phyloP scores from a whole-genome alignment of 2,113 vertebrate genomes.

The Motacilla alba region DNA sequence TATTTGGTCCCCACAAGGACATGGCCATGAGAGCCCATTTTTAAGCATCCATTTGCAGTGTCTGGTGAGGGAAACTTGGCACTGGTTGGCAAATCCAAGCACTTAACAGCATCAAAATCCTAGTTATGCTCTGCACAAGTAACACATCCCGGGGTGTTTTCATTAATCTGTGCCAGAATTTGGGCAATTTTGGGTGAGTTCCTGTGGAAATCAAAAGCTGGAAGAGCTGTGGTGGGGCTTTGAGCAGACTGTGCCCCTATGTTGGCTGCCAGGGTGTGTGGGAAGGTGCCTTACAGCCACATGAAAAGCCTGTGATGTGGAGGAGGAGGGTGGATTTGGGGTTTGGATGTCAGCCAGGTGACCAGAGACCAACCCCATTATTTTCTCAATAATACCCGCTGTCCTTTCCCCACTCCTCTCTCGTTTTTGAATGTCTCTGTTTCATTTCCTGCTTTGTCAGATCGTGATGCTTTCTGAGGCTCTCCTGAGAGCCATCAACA shows the following conservation, averaged over 20 bases:
- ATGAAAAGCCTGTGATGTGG: not conserved
- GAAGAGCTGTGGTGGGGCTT: not conserved
- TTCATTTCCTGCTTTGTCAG: not conserved
- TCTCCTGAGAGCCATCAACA: not conserved
- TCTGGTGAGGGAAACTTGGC: not conserved
- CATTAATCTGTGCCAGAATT: not conserved
- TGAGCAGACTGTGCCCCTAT: not conserved
- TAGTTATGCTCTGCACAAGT: not conserved
- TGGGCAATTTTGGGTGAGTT: not conserved
- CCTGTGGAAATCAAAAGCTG: not conserved
- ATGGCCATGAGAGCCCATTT: not conserved
- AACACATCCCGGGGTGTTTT: not conserved
- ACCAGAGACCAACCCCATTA: not conserved
- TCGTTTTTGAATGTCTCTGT: not conserved
- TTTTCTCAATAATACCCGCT: not conserved
- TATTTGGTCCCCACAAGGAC: not conserved
- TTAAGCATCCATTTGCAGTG: not conserved
- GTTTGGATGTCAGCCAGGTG: not conserved
- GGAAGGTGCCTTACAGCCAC: not conserved
- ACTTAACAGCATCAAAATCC: not conserved
- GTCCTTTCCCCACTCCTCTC: not conserved
- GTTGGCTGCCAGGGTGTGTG: not conserved
- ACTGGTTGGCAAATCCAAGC: not conserved
- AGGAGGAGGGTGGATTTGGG: not conserved
- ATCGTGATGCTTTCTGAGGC: fast-evolving